A percentile compares a stretch with the other conserved stretches of the same genome.
These are phyloP conservation scores for Acrobasis repandana DNA, from an alignment of 2,888 invertebrate genomes.

Conservation along the genomic window DNA sequence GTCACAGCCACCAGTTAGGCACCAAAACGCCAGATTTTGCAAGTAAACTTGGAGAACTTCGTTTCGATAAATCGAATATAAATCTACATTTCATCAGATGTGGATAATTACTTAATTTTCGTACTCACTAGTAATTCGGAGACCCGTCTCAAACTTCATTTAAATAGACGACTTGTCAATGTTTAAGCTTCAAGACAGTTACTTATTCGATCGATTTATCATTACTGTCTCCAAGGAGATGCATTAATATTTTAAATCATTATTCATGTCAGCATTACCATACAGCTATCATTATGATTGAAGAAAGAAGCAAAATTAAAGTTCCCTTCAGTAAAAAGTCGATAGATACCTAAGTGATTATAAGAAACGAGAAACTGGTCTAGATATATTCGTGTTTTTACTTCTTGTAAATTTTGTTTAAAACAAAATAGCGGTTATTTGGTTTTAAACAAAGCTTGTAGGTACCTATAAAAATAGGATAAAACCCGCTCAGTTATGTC, in stretches of 20 bases:
- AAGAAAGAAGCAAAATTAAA: constrained; percentile 7
- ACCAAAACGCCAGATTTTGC: no score
- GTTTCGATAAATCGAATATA: no score
- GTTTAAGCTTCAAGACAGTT: constrained; percentile 16
- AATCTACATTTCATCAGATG: no score
- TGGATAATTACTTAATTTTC: no score
- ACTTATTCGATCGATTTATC: constrained; percentile 11
- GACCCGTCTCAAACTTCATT: not conserved
- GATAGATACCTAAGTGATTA: not conserved
- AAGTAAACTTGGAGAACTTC: no score
- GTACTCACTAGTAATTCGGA: not conserved
- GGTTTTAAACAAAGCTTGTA: no score
- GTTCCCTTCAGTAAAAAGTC: not conserved
- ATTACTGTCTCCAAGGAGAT: constrained; percentile 6
- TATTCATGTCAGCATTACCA: constrained; percentile 11
- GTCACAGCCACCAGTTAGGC: not conserved
- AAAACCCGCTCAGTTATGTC: no score
- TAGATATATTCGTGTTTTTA: no score
- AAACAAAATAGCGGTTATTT: no score
- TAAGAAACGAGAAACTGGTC: no score
- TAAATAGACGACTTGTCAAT: constrained; percentile 17
- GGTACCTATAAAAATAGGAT: no score
- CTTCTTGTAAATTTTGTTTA: no score
- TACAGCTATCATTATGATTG: constrained; percentile 7
- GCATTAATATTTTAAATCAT: constrained; percentile 17